phyloP scores from a whole-genome alignment of 2,888 invertebrate species.

The Pachliopta kotzebuea region DNA sequence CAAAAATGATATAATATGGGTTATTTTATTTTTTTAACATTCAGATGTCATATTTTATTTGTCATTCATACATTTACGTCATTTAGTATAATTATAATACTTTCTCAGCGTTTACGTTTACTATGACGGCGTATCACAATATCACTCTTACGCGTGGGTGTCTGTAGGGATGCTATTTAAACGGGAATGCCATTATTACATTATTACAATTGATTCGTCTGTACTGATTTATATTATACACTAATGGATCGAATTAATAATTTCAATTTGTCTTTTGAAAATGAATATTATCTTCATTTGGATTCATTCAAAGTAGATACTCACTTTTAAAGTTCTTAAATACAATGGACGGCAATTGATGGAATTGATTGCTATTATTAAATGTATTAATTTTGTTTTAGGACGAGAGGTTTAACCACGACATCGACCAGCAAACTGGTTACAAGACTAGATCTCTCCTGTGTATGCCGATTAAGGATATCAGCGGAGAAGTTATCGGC shows the following conservation, averaged over 20 bases:
- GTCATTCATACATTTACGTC: not conserved
- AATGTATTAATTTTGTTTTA: slow-evolving; percentile 47
- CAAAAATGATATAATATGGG: too few relatives aligned
- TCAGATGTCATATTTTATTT: too few relatives aligned
- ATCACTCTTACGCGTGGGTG: not conserved
- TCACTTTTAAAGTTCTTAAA: not conserved
- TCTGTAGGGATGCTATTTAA: not conserved
- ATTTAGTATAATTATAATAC: not conserved
- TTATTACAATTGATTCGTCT: not conserved
- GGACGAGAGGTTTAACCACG: slow-evolving; percentile 91
- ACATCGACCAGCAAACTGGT: slow-evolving; percentile 95
- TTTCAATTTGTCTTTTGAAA: not conserved
- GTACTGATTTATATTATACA: not conserved
- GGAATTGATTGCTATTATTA: not conserved
- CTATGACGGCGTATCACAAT: not conserved
- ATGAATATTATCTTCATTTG: not conserved
- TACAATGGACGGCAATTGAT: not conserved
- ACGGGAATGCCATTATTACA: not conserved
- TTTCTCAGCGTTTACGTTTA: not conserved
- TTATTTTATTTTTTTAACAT: too few relatives aligned
- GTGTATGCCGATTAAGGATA: slow-evolving; percentile 98
- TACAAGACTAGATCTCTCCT: slow-evolving; percentile 95
- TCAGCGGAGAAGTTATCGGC: slow-evolving; percentile 96
- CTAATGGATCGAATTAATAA: not conserved
- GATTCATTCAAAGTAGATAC: not conserved